Evolutionary conservation across 2,888 invertebrate genomes (phyloP), one percentile per base, ranked within the genome.

Genomic region (Hecatera dysodea): DNA sequence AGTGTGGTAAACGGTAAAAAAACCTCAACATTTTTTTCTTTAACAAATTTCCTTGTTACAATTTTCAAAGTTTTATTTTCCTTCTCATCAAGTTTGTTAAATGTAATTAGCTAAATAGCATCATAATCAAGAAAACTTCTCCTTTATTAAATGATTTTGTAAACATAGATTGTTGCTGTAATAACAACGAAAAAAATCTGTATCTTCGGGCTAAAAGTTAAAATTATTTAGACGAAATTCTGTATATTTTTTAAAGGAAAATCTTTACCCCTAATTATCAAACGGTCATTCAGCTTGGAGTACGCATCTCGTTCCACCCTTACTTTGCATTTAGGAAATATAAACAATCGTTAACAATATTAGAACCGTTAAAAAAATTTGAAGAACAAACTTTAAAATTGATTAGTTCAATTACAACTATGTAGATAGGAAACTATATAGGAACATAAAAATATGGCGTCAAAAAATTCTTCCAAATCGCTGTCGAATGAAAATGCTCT

Each of bases 241-340:
- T 53, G 46, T 62, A 64, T 67, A 72, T 67, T 75, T 81, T 80
- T 59, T 44, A 12, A 17, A 57, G 69, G 67, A 65, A 82, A 77
- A 72, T 69, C 29, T 67, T 67, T 62, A 69, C 33, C 53, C 53
- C 27, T 72, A 66, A 74, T 80, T 69, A 80, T 74, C 62, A 65
- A 70, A 69, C 27, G 42, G 66, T 75, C 65, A 68, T 65, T 27
- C 24, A 75, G 44, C 42, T 56, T 63, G 24, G 27, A 33, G 19
- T 39, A n/a, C 46, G 24, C 24, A 50, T 42, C 64, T 48, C 22
- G 6, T 36, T 12, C 4, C 15, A 44, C n/a, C 24, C 15, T 39
- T 72, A 44, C 65, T 72, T 71, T 64, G n/a, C 39, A 56, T 42
- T 17, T 4, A 33, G 46, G 24, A 42, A 52, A 59, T 12, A 44